Evolutionary conservation across 2,888 invertebrate species (phyloP).

Genomic region (Tetropium fuscum): DNA sequence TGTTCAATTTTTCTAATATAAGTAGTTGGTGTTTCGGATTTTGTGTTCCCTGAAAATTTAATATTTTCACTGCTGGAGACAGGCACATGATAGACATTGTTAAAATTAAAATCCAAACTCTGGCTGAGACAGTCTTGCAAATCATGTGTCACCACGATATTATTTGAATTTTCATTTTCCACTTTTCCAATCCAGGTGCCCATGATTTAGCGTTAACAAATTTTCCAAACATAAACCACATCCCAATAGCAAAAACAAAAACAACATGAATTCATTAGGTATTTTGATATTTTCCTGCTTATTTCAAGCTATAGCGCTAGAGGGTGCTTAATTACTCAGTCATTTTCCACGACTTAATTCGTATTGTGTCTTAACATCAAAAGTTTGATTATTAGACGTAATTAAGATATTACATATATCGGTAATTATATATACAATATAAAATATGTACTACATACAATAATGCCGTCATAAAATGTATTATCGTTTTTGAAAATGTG

Average conservation of each 20-base stretch:
- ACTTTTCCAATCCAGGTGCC: constrained; percentile 50
- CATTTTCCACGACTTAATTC: constrained; percentile 18
- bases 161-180: constrained; percentile 53
- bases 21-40: constrained; percentile 52
- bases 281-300: constrained; percentile 26
- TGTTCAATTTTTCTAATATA: constrained; percentile 63
- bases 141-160: constrained; percentile 68
- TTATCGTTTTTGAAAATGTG: no score
- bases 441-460: no score
- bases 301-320: constrained; percentile 31
- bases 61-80: constrained; percentile 25
- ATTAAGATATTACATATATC: neutral
- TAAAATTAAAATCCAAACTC: constrained; percentile 63
- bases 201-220: constrained; percentile 39
- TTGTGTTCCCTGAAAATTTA: constrained; percentile 55
- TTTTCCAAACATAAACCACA: constrained; percentile 39
- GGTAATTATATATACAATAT: no score
- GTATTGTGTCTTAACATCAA: no score
- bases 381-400: no score
- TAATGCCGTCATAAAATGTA: no score
- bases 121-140: constrained; percentile 69
- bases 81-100: constrained; percentile 60
- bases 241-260: constrained; percentile 41
- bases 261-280: constrained; percentile 33
- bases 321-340: constrained; percentile 41